These are phyloP conservation scores for Macroglossus sobrinus DNA, from an alignment of 2,113 vertebrate species.

Conservation along the genomic window DNA sequence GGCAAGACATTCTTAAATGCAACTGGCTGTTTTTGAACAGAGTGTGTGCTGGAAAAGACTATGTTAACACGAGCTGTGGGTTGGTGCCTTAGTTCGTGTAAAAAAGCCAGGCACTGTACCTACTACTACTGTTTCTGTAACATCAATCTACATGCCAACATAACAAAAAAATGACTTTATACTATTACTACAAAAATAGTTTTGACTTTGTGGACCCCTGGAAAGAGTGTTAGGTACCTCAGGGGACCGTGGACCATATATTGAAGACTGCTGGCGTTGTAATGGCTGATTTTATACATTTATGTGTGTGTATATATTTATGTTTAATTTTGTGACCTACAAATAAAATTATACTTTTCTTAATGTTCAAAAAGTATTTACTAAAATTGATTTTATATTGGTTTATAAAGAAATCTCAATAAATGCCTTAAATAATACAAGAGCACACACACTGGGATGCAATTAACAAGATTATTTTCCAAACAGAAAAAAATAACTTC, in stretches of 20 bases:
- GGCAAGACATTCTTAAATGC: not conserved
- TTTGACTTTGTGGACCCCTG: not conserved
- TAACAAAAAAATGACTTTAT: not conserved
- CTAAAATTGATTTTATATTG: not conserved
- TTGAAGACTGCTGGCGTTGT: not conserved
- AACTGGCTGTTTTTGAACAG: not conserved
- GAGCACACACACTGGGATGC: not conserved
- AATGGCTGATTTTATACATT: not conserved
- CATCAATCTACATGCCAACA: not conserved
- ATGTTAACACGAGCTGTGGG: no score
- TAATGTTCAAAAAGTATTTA: not conserved
- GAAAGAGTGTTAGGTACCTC: not conserved
- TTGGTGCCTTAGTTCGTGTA: not conserved
- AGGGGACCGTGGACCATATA: not conserved
- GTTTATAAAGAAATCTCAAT: not conserved
- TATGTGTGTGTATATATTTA: not conserved
- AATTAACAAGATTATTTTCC: not conserved
- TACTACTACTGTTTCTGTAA: not conserved
- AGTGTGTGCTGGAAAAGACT: not conserved
- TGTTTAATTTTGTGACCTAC: not conserved
- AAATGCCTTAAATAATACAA: not conserved
- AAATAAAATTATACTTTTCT: not conserved
- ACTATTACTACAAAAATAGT: not conserved
- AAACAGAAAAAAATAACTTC: not conserved
- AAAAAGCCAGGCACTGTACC: not conserved